Base-by-base conservation (phyloP, 1,140 invertebrate species). In the Aporrectodea caliginosa region DNA sequence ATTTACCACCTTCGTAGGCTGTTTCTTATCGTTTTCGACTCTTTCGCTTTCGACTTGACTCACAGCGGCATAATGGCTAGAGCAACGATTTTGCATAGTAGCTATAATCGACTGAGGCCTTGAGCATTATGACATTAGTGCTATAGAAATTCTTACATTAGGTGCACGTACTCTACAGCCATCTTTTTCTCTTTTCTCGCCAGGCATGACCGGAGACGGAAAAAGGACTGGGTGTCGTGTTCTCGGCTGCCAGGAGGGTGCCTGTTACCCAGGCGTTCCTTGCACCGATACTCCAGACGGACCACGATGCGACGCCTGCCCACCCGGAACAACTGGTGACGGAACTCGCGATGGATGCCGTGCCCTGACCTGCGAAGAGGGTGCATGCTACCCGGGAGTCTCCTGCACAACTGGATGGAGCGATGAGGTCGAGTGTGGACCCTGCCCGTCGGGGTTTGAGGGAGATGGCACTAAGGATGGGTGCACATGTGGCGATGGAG, bases 201-300 rank as follows among this genome's bases (percentile, higher is more conserved):
- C 22, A 58, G 43, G 43, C 43, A 58, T 58, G 43, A 58, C 43
- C 43, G 43, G 43, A 58, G 43, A 58, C 43, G 43, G 43, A 58
- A 58, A 6, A 58, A 58, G 22, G 43, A 58, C 22, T 22, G 43
- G 43, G 22, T 58, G 43, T 58, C 43, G 43, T 68, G 70, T 29
- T 33, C 32, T 90, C 76, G 91, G 91, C 0, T 96, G 95, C 84
- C 87, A 88, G 16, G 92, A 94, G 82, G 88, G 91, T 77, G 95
- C 95, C 0, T 98, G 96, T 85, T 95, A 91, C 85, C 89, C 88
- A 89, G 93, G 93, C 35, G 94, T 96, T 31, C 87, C 89, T 77
- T 97, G 16, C 43, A 90, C 90, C 80, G 92, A 92, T 0, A 85
- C 90, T 82, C 16, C 84, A 0, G 75, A 78, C 12, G 85, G 76